These are phyloP conservation scores for Neopelma chrysocephalum DNA, from an alignment of 2,797 vertebrate species.

Conservation along the genomic window DNA sequence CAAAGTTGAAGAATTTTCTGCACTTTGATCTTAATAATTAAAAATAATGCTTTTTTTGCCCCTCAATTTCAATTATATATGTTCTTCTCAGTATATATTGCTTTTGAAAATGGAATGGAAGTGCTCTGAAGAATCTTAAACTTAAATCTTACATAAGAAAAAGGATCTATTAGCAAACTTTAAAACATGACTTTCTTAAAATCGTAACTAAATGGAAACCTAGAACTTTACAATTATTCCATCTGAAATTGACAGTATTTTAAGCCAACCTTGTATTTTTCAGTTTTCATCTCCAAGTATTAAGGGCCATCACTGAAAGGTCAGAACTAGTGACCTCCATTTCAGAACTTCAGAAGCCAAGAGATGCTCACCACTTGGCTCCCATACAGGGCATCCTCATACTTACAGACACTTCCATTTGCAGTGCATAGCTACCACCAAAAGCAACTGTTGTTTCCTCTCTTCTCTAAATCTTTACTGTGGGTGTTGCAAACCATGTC, in stretches of 20 bases:
- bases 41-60: not conserved
- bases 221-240: not conserved
- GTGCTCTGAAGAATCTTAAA: not conserved
- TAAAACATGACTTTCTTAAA: not conserved
- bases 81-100: not conserved
- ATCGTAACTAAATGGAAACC: not conserved
- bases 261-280: not conserved
- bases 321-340: not conserved
- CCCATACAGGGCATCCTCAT: rapidly evolving
- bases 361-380: not conserved
- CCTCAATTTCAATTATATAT: not conserved
- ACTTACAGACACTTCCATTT: not conserved
- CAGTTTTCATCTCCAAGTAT: not conserved
- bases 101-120: not conserved
- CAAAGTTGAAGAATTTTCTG: not conserved
- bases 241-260: not conserved
- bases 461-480: not conserved
- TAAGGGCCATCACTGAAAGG: not conserved
- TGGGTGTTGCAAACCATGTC: not conserved
- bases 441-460: not conserved
- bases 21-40: not conserved
- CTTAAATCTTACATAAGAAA: not conserved
- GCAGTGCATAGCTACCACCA: not conserved
- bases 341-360: not conserved
- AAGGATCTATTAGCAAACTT: not conserved